Percentiles rank a stretch among this genome's conserved stretches.
Evolutionary conservation across 2,797 vertebrate genomes (phyloP).

Genomic region (Tapera naevia): DNA sequence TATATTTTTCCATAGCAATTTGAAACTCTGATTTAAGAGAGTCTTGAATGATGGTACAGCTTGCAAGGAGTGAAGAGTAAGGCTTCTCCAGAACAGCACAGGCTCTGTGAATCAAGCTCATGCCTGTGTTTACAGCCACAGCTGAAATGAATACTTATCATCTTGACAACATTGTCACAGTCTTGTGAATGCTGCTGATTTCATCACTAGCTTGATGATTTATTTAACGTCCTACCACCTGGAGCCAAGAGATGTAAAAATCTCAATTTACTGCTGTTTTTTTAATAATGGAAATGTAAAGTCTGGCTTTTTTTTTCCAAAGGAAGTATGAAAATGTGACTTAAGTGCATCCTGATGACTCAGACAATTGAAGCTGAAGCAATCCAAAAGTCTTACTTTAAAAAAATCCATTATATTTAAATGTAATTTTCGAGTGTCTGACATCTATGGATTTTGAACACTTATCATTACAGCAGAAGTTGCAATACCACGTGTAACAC

Average conservation of each 20-base stretch:
- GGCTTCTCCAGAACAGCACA: neutral
- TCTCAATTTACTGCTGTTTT: neutral
- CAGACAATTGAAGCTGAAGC: neutral
- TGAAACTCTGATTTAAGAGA: neutral
- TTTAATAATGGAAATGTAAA: slow-evolving; percentile 1
- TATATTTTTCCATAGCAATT: neutral
- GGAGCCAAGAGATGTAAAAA: slow-evolving; percentile 1
- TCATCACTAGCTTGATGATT: slow-evolving; percentile 3
- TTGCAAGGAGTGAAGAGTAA: neutral
- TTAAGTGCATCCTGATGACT: neutral
- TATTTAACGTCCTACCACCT: slow-evolving; percentile 20
- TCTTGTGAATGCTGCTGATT: slow-evolving; percentile 10
- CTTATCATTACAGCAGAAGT: neutral
- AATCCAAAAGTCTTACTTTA: neutral
- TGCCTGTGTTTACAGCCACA: neutral
- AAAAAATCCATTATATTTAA: neutral
- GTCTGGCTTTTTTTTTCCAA: neutral
- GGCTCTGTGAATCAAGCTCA: neutral
- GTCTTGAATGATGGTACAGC: neutral
- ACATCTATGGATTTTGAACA: neutral
- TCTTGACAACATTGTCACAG: neutral
- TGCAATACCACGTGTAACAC: neutral
- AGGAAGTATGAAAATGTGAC: neutral
- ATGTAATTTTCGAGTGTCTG: neutral
- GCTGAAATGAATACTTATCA: neutral